Evolutionary conservation across 2,888 invertebrate species (phyloP), one percentile per base, ranked within the genome.

Genomic region (Athalia rosae): DNA sequence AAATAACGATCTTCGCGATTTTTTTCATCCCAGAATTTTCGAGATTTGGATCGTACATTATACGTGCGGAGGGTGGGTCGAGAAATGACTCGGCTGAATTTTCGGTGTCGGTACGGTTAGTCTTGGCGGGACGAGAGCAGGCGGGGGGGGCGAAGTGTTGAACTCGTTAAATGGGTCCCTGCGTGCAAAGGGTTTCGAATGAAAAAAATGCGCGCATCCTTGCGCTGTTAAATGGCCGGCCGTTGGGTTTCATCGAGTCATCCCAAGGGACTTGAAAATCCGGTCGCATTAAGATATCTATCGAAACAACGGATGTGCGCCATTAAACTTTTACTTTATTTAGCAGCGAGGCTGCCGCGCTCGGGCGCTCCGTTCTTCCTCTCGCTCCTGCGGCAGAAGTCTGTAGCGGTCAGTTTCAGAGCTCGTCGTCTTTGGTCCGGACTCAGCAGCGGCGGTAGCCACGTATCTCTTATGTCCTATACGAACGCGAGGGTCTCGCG

Each of bases 251-350:
- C 77, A 77, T 77, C 77, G 83, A 86, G 84, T 86, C 85, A 86
- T 86, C 86, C 84, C 79, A 84, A 84, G 85, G 83, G 87, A 88
- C 87, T 88, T 86, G 88, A 89, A 89, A 89, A 89, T 89, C 88
- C 89, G 88, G 89, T 88, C 89, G 88, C 88, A 89, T 88, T 89
- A 88, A 89, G 89, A 89, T 89, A 89, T 88, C 87, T 87, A 88
- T 88, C 88, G 85, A 86, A 88, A 87, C 87, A 87, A 88, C 88
- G 89, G 88, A 89, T 88, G 88, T 87, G 86, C 85, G 84, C 87
- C 86, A 88, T 89, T 88, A 89, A 88, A 87, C 86, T 87, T 88
- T 87, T 88, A 87, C 85, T 89, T 88, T 87, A 88, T 88, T 88
- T 87, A 85, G 85, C 71, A 50, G 58, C 71, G 43, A 71, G 45